Evolutionary conservation across 2,888 invertebrate genomes (phyloP).

Genomic region (Rhodophaea formosa): DNA sequence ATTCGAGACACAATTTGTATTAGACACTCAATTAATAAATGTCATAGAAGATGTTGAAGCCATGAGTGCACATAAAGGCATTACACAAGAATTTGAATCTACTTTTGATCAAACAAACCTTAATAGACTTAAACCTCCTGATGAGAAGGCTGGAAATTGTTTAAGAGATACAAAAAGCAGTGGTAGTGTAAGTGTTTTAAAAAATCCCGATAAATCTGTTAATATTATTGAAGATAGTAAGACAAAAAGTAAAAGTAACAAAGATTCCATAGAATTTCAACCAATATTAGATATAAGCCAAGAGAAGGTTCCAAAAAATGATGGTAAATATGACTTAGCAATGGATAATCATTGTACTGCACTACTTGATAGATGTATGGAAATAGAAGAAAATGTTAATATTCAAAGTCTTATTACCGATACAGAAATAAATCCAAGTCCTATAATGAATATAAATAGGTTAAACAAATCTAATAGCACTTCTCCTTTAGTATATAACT

Average conservation of each 20-base stretch:
- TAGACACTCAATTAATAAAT: conserved; percentile 63
- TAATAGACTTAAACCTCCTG: conserved; percentile 14
- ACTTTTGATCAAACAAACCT: conserved; percentile 33
- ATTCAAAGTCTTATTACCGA: conserved; percentile 11
- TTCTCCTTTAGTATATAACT: conserved; percentile 46
- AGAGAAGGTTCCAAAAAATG: not conserved
- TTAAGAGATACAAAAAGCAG: not conserved
- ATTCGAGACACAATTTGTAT: conserved; percentile 63
- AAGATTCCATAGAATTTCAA: not conserved
- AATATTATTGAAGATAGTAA: not conserved
- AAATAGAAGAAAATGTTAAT: conserved; percentile 18
- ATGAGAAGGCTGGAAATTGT: conserved; percentile 14
- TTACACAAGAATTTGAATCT: conserved; percentile 58
- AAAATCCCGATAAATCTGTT: not conserved
- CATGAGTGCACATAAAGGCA: conserved; percentile 38
- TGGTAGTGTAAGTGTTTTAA: not conserved
- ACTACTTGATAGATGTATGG: conserved; percentile 19
- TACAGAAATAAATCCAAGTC: conserved; percentile 37
- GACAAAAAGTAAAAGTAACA: not conserved
- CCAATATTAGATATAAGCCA: not conserved
- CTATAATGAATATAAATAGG: conserved; percentile 43
- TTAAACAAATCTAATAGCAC: conserved; percentile 30
- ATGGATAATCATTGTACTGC: conserved; percentile 22
- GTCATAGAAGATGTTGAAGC: conserved; percentile 60
- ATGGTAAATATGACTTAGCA: not conserved